Evolutionary conservation across 2,113 vertebrate species (phyloP).

Genomic region (Abramis brama): DNA sequence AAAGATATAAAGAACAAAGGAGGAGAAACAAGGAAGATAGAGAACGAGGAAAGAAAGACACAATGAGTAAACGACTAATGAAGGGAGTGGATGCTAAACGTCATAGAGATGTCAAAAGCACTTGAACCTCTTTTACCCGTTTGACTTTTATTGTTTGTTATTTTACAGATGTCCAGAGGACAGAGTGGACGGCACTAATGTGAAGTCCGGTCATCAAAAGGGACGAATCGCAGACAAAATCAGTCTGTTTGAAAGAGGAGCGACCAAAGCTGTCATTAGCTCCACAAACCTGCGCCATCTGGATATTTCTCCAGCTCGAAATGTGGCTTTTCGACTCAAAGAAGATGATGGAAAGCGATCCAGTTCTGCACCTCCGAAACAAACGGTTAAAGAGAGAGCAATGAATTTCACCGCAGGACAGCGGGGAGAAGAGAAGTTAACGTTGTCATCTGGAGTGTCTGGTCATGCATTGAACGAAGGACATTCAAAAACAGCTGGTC

Average conservation of each 20-base stretch:
- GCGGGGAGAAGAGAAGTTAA: neutral
- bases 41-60: neutral
- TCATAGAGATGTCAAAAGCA: neutral
- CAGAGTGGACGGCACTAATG: constrained; percentile 49
- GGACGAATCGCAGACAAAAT: constrained; percentile 70
- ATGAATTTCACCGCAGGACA: constrained; percentile 48
- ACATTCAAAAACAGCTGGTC: neutral
- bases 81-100: neutral
- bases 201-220: constrained; percentile 28
- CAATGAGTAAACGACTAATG: neutral
- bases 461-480: neutral
- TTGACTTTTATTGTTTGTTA: neutral
- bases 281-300: constrained; percentile 55
- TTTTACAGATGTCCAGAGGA: constrained; percentile 58
- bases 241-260: constrained; percentile 67
- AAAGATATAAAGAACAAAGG: neutral
- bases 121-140: neutral
- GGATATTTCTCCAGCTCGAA: constrained; percentile 66
- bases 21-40: neutral
- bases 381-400: constrained; percentile 62
- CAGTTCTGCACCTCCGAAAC: constrained; percentile 14
- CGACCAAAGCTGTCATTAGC: neutral
- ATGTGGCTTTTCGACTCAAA: constrained; percentile 12
- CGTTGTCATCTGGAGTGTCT: neutral
- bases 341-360: neutral